These are phyloP conservation scores for Eueides isabella DNA, from an alignment of 1,140 invertebrate genomes.

Conservation along the genomic window DNA sequence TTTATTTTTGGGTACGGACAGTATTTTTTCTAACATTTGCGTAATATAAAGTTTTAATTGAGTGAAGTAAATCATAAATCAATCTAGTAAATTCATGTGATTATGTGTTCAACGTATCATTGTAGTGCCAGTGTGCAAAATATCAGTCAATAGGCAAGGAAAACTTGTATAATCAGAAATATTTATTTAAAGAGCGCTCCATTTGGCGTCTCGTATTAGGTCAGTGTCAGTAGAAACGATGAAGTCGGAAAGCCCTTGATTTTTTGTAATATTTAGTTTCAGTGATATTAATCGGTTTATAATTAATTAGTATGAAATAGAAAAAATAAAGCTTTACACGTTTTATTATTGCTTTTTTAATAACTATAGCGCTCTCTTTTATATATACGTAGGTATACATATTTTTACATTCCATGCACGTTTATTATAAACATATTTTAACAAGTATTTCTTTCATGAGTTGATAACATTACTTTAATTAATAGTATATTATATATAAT, in stretches of 20 bases:
- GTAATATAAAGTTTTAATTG: constrained; percentile 60
- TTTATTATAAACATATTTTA: no score
- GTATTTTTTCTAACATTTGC: constrained; percentile 62
- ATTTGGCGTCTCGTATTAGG: constrained; percentile 45
- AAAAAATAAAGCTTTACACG: not conserved
- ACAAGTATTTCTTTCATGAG: no score
- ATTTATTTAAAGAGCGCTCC: constrained; percentile 45
- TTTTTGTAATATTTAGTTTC: not conserved
- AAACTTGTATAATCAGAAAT: constrained; percentile 46
- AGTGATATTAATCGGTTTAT: not conserved
- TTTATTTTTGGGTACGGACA: constrained; percentile 71
- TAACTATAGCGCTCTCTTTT: no score
- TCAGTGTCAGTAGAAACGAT: constrained; percentile 42
- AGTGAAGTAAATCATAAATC: constrained; percentile 47
- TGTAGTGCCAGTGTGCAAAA: constrained; percentile 26
- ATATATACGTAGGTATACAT: no score
- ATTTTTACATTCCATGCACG: no score
- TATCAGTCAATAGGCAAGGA: constrained; percentile 32
- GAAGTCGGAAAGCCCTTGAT: not conserved
- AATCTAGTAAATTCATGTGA: constrained; percentile 32
- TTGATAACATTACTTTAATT: no score
- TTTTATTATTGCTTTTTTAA: not conserved
- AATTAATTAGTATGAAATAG: not conserved
- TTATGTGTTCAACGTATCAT: constrained; percentile 21
- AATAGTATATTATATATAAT: no score